Conservation (phyloP, 2,888 invertebrate genomes). For the Mythimna albipuncta region DNA sequence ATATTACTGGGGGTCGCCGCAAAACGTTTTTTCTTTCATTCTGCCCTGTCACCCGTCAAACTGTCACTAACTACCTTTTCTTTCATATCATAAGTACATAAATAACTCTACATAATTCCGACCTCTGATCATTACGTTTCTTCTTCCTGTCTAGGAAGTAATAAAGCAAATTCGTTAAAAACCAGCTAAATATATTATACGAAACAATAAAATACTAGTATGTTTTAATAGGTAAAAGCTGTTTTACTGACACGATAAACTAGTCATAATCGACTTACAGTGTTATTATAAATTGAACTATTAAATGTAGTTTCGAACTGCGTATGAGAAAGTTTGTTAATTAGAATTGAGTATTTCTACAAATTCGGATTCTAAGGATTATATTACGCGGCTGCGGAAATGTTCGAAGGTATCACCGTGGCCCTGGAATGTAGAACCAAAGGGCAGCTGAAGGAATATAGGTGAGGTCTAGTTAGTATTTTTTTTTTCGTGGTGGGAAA, state of each 20-base stretch:
- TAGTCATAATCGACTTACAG: constrained; percentile 12
- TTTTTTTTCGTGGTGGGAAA: too few species aligned
- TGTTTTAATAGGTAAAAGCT: constrained; percentile 1
- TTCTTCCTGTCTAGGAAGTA: too few species aligned
- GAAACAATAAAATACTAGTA: background rate
- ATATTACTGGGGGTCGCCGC: too few species aligned
- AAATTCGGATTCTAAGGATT: background rate
- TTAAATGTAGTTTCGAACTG: constrained; percentile 4
- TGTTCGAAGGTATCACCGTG: background rate
- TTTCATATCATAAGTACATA: too few species aligned
- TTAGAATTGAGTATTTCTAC: background rate
- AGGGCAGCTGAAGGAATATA: too few species aligned
- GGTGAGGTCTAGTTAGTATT: too few species aligned
- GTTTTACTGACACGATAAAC: background rate
- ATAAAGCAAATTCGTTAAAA: background rate
- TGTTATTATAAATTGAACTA: background rate
- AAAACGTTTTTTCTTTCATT: too few species aligned
- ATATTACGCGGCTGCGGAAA: background rate
- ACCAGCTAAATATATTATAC: background rate
- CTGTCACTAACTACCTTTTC: too few species aligned
- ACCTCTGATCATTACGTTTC: too few species aligned
- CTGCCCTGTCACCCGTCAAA: too few species aligned
- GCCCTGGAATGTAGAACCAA: too few species aligned
- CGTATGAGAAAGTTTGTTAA: constrained; percentile 1
- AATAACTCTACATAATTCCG: too few species aligned